Conservation (phyloP, 2,888 invertebrate genomes). For the Trissolcus japonicus region DNA sequence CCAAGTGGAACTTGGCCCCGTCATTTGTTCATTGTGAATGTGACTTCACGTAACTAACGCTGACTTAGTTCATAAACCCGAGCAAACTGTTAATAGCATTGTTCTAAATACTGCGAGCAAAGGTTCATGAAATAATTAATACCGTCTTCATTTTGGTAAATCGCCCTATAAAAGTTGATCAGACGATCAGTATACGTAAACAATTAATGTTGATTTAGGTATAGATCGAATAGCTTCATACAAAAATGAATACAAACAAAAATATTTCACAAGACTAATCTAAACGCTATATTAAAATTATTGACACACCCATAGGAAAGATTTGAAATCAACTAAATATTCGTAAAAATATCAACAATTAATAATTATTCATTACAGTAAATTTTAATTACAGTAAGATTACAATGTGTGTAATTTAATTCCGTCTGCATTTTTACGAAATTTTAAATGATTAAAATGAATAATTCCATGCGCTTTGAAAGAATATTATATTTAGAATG, state of each 20-base stretch:
- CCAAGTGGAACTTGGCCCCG: conserved; percentile 40
- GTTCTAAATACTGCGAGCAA: conserved; percentile 45
- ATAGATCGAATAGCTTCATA: too few relatives aligned
- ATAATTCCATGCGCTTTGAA: conserved; percentile 31
- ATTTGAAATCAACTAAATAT: conserved; percentile 3
- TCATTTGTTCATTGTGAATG: conserved; percentile 35
- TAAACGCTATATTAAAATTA: conserved; percentile 12
- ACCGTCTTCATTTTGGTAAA: too few relatives aligned
- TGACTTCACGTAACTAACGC: conserved; percentile 33
- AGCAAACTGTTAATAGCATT: conserved; percentile 50
- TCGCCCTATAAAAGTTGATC: too few relatives aligned
- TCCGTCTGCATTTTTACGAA: conserved; percentile 9
- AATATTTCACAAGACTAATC: background rate
- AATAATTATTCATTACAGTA: conserved; percentile 21
- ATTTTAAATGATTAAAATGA: conserved; percentile 21
- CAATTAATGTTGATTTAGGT: too few relatives aligned
- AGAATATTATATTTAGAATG: conserved; percentile 34
- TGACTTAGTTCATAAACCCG: conserved; percentile 50
- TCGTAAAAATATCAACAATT: conserved; percentile 12
- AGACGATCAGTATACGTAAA: too few relatives aligned
- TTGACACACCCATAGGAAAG: conserved; percentile 11
- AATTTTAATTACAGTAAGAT: conserved; percentile 37
- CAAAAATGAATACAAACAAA: background rate
- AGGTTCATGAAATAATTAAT: conserved; percentile 23
- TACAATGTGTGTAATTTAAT: conserved; percentile 15